Conservation (phyloP, 2,113 vertebrate species). For the Takifugu flavidus region DNA sequence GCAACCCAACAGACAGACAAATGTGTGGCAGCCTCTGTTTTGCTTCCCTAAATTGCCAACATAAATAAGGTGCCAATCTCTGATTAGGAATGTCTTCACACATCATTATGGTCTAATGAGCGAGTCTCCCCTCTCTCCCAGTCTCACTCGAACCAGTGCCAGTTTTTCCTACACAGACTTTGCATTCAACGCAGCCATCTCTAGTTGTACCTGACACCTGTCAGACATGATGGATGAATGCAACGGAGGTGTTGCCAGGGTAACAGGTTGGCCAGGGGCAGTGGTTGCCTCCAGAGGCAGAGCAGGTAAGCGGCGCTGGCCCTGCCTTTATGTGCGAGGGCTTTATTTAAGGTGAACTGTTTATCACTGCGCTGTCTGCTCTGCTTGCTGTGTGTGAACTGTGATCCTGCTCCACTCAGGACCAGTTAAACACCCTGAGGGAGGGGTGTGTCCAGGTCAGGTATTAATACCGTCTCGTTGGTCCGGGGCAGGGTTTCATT, state of each 20-base stretch:
- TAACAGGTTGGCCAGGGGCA: slow-evolving; percentile 54
- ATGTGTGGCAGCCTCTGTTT: slow-evolving; percentile 52
- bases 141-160: slow-evolving; percentile 20
- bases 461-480: slow-evolving; percentile 51
- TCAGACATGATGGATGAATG: slow-evolving; percentile 72
- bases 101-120: slow-evolving; percentile 77
- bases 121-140: slow-evolving; percentile 51
- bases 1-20: slow-evolving; percentile 53
- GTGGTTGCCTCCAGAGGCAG: slow-evolving; percentile 43
- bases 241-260: slow-evolving; percentile 52
- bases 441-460: slow-evolving; percentile 21
- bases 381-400: slow-evolving; percentile 45
- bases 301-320: slow-evolving; percentile 48
- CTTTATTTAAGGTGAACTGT: slow-evolving; percentile 58
- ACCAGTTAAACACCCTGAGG: slow-evolving; percentile 29
- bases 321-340: slow-evolving; percentile 48
- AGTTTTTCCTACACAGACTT: slow-evolving; percentile 35
- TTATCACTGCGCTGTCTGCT: slow-evolving; percentile 49
- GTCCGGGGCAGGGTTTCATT: slow-evolving; percentile 37
- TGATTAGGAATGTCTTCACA: slow-evolving; percentile 76
- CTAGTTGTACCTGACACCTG: slow-evolving; percentile 58
- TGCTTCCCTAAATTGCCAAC: slow-evolving; percentile 72
- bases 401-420: slow-evolving; percentile 22
- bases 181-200: slow-evolving; percentile 50
- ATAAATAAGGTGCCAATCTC: slow-evolving; percentile 76